Evolutionary conservation across 2,797 vertebrate genomes (phyloP).

Genomic region (Poeciliopsis presidionis): DNA sequence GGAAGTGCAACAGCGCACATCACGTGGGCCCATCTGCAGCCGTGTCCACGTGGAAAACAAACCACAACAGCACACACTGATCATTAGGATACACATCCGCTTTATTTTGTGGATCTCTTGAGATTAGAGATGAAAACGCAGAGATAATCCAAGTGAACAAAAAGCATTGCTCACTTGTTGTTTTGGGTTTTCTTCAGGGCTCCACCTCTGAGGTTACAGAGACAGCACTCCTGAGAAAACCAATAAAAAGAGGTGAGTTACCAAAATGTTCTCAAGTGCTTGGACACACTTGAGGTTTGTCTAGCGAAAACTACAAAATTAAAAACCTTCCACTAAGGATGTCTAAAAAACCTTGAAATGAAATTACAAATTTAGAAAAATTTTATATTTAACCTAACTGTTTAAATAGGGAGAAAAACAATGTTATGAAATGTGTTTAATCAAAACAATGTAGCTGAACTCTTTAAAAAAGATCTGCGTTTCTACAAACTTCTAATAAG

Average conservation of each 20-base stretch:
- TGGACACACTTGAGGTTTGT: not conserved
- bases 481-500: not conserved
- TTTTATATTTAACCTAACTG: not conserved
- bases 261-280: not conserved
- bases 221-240: constrained; percentile 89
- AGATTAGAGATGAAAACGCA: constrained; percentile 50
- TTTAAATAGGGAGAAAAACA: not conserved
- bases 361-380: not conserved
- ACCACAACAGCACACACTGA: constrained; percentile 35
- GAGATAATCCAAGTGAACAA: constrained; percentile 47
- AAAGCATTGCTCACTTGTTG: constrained; percentile 84
- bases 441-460: not conserved
- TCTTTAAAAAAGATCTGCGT: not conserved
- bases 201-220: constrained; percentile 96
- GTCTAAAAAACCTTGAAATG: not conserved
- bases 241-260: constrained; percentile 30
- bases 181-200: constrained; percentile 95
- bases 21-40: constrained; percentile 92
- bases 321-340: not conserved
- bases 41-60: constrained; percentile 43
- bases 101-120: constrained; percentile 38
- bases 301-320: not conserved
- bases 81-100: constrained; percentile 40
- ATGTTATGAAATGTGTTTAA: not conserved
- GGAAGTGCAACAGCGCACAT: constrained; percentile 95